phyloP scores from a whole-genome alignment of 2,888 invertebrate genomes.

The Hypena proboscidalis region DNA sequence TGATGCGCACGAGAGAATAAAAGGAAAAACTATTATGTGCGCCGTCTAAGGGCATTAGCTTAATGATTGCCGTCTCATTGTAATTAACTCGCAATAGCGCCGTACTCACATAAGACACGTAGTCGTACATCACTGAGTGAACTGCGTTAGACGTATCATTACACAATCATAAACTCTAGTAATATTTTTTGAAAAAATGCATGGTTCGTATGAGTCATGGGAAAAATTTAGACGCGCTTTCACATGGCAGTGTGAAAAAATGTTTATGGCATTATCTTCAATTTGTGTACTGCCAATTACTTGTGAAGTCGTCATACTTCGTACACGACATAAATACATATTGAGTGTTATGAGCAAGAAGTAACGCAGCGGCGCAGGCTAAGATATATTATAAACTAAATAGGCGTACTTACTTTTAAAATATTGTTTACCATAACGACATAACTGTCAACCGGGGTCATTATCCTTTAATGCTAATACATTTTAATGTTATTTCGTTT shows the following conservation, averaged over 20 bases:
- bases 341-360: background rate
- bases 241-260: conserved; percentile 35
- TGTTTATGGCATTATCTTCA: conserved; percentile 20
- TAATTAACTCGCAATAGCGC: conserved; percentile 55
- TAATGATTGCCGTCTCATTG: conserved; percentile 61
- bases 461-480: too few relatives aligned
- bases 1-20: conserved; percentile 52
- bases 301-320: conserved; percentile 15
- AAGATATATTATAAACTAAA: background rate
- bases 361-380: background rate
- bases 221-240: conserved; percentile 40
- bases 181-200: conserved; percentile 41
- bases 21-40: conserved; percentile 61
- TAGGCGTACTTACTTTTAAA: too few relatives aligned
- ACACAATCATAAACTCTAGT: conserved; percentile 44
- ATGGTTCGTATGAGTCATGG: conserved; percentile 43
- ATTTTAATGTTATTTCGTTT: background rate
- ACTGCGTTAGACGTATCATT: conserved; percentile 51
- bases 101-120: conserved; percentile 50
- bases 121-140: conserved; percentile 43
- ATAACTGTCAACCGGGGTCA: too few relatives aligned
- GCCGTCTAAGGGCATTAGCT: conserved; percentile 56
- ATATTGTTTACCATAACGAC: too few relatives aligned
- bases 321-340: background rate
- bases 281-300: conserved; percentile 21